phyloP scores from a whole-genome alignment of 2,888 invertebrate species.

The Cynaeus angustus region DNA sequence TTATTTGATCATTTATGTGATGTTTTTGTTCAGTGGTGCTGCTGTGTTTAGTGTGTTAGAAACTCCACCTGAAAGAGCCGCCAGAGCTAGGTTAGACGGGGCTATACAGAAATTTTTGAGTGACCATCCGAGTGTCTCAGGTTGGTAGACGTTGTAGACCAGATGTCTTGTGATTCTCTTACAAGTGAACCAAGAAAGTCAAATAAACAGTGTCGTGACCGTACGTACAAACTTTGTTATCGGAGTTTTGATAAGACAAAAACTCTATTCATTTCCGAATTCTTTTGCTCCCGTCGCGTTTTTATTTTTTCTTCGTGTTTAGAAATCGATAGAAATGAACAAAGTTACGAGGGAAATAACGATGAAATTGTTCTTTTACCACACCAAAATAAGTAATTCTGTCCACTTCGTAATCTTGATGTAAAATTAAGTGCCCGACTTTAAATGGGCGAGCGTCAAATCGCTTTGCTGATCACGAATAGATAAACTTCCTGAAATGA shows the following conservation, averaged over 20 bases:
- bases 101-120: conserved; percentile 75
- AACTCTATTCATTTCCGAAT: neutral
- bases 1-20: conserved; percentile 76
- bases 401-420: neutral
- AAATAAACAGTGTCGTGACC: neutral
- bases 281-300: no score
- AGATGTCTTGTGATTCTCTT: neutral
- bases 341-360: no score
- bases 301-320: no score
- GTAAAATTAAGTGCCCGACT: neutral
- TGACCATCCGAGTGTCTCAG: conserved; percentile 77
- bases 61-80: conserved; percentile 76
- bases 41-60: conserved; percentile 81
- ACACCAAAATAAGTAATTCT: neutral
- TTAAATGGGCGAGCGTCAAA: no score
- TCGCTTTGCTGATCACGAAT: no score
- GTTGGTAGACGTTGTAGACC: conserved; percentile 70
- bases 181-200: conserved; percentile 9
- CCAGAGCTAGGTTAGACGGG: conserved; percentile 73
- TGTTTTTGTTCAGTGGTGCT: conserved; percentile 80
- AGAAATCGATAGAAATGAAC: no score
- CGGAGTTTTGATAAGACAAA: neutral
- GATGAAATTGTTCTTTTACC: no score
- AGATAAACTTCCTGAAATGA: no score
- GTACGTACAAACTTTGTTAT: neutral